Percentiles rank a stretch among this genome's conserved stretches.
phyloP scores from a whole-genome alignment of 1,140 invertebrate genomes.

The Spodoptera frugiperda region DNA sequence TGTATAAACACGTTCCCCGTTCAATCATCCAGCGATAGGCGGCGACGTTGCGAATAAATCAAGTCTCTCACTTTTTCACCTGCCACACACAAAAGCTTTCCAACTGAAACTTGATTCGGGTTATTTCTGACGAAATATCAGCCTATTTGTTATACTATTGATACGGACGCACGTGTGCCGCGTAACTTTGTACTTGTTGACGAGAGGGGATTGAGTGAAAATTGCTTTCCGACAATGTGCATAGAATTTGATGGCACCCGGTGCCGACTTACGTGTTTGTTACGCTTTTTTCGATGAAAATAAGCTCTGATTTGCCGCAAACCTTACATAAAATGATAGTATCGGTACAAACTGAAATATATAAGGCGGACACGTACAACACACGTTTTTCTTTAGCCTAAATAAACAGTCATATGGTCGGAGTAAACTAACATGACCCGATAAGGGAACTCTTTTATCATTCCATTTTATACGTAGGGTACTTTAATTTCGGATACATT shows the following conservation, averaged over 20 bases:
- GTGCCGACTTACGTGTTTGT: constrained; percentile 32
- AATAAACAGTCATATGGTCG: constrained; percentile 15
- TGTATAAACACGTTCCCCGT: constrained; percentile 82
- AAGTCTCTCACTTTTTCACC: constrained; percentile 85
- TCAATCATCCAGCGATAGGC: constrained; percentile 83
- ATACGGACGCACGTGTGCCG: constrained; percentile 81
- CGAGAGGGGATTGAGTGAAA: constrained; percentile 81
- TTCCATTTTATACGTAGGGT: constrained; percentile 13
- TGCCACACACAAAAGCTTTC: constrained; percentile 85
- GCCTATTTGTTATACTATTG: constrained; percentile 86
- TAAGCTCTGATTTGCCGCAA: constrained; percentile 31
- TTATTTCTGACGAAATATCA: constrained; percentile 86
- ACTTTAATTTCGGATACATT: constrained; percentile 7
- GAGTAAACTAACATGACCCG: constrained; percentile 18
- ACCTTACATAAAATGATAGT: constrained; percentile 24
- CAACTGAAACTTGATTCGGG: constrained; percentile 85
- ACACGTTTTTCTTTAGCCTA: constrained; percentile 29
- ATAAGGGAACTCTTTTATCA: constrained; percentile 13
- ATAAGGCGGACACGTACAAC: constrained; percentile 8
- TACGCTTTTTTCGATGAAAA: constrained; percentile 40
- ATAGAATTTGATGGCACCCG: constrained; percentile 77
- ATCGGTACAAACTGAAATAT: constrained; percentile 28
- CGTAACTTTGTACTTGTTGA: constrained; percentile 84
- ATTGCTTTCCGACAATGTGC: constrained; percentile 79
- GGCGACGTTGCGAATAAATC: constrained; percentile 84